Evolutionary conservation across 2,888 invertebrate genomes (phyloP), one percentile per base, ranked within the genome.

Genomic region (Heliconius charithonia): DNA sequence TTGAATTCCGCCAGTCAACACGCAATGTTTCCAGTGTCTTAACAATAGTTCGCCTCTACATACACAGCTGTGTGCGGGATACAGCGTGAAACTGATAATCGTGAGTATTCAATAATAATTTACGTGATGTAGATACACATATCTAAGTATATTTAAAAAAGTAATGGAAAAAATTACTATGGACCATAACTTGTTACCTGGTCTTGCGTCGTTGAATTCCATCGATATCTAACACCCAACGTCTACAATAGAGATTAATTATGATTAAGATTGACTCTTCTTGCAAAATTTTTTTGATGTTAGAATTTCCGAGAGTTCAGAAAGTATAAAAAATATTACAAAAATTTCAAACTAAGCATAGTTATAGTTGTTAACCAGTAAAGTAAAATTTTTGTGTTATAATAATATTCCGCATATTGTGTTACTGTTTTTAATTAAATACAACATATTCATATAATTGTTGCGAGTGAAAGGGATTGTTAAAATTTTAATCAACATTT

Each of bases 381-480:
- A 67, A 41, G 7, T 41, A 37, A n/a, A 37, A 4, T 41, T 41
- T 41, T 41, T 37, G 3, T 16, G 0, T 37, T 37, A 67, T 25
- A 41, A 67, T 12, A 41, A 41, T 67, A 41, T 67, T 41, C 37
- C 12, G 37, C n/a, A n/a, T 41, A 67, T 41, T 41, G 1, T 41
- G 16, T 16, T 12, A 25, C 6, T 67, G 25, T 67, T n/a, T 67
- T 25, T 41, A 67, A 67, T 41, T 67, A 25, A 67, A 67, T 41
- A 67, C n/a, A 67, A 67, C 67, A 69, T 16, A 69, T 69, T 27
- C 25, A 41, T 41, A 16, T 41, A 69, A 69, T 41, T 41, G 41
- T 69, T 41, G 69, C 69, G 41, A 25, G 69, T 76, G 70, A 76
- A 76, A 76, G 70, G 62, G n/a, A 69, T 65, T 79, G 65, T 51